These are phyloP conservation scores for Listronotus oregonensis DNA, from an alignment of 1,140 invertebrate species.

Conservation along the genomic window DNA sequence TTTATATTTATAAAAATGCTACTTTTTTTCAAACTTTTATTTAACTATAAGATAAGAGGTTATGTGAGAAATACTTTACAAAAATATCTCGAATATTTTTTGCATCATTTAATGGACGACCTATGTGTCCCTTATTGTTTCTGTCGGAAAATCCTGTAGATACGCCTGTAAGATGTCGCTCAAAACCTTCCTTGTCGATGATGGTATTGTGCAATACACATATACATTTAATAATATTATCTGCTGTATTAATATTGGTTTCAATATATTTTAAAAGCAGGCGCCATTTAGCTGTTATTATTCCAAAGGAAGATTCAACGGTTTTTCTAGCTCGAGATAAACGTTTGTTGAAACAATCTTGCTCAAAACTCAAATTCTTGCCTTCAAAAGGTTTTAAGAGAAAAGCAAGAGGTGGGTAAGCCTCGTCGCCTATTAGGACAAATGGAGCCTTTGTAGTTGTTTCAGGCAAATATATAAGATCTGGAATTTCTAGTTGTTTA, in stretches of 20 bases:
- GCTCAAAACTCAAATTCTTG: background rate
- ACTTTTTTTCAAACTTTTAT: too few species aligned
- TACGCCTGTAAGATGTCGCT: too few species aligned
- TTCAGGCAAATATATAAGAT: background rate
- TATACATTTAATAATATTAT: background rate
- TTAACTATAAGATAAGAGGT: too few species aligned
- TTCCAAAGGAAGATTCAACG: background rate
- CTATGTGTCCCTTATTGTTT: too few species aligned
- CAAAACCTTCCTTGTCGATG: background rate
- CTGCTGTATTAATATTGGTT: background rate
- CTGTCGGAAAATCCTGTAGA: too few species aligned
- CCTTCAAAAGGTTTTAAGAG: too few species aligned
- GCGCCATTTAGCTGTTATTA: background rate
- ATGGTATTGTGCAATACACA: background rate
- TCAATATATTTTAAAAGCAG: background rate
- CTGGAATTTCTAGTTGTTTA: background rate
- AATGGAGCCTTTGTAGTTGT: background rate
- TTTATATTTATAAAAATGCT: too few species aligned
- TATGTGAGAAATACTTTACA: too few species aligned
- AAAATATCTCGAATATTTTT: too few species aligned
- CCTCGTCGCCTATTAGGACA: background rate
- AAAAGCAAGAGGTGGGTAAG: too few species aligned
- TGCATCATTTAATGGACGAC: too few species aligned
- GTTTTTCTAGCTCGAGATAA: background rate
- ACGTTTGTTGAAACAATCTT: background rate